Base-by-base conservation (phyloP, 2,888 invertebrate species). In the Rugalucina vietnamica region DNA sequence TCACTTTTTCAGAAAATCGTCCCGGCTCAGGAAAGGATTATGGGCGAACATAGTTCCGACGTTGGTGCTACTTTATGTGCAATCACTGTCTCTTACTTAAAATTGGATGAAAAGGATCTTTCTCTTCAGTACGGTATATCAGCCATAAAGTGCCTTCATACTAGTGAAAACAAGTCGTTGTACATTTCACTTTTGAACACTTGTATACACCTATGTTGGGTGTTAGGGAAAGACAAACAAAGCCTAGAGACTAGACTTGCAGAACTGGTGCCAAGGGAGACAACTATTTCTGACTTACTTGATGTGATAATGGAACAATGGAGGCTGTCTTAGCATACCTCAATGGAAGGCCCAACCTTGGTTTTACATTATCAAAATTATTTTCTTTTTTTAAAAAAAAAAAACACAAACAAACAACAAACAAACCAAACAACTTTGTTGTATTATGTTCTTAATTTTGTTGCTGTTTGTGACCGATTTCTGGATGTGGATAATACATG, bases 191-290 rank as follows among this genome's bases (percentile, higher is more conserved):
- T 95, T 77, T 72, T 95, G 57, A 88, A 93, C 70, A 82, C 92
- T 14, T 88, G 92, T n/a, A 91, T 94, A 14, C 88, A 94, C 50
- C 87, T 95, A 27, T 93, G 93, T 74, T 95, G 95, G 94, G 91
- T 91, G 37, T 88, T 94, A 21, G 94, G 94, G 0, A 93, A 92
- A 75, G 94, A 94, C 70, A 95, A 95, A 79, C 88, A 88, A 24
- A 91, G 92, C 21, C 84, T 95, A 34, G 95, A 95, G 29, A 34
- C 12, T 4, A 65, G 34, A 34, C 21, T 65, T 4, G 32, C 12
- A 10, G 34, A 65, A 18, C 18, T 65, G 14, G 65, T 65, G 34
- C 12, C 34, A 29, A 29, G 10, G 21, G 65, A 65, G 34, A 29
- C 32, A 29, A 34, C 1, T 14, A 65, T 65, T 18, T 34, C 65